phyloP scores from a whole-genome alignment of 2,888 invertebrate genomes.

The Geotrupes spiniger region DNA sequence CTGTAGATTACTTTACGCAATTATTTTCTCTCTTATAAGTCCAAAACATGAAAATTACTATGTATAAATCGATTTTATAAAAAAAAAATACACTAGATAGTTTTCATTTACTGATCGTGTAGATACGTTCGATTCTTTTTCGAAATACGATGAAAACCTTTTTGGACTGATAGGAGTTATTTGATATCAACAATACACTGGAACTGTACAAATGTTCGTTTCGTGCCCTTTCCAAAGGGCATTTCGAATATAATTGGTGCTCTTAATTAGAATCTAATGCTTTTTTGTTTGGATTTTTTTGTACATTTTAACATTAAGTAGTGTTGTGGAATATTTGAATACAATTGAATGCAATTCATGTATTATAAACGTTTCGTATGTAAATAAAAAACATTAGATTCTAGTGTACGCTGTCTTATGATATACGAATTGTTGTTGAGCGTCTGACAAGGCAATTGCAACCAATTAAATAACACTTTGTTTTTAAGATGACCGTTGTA shows the following conservation, averaged over 20 bases:
- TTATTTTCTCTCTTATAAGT: conserved; percentile 26
- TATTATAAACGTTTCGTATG: background rate
- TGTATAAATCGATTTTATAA: conserved; percentile 28
- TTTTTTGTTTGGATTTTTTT: no score
- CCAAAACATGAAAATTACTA: conserved; percentile 20
- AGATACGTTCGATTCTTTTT: conserved; percentile 13
- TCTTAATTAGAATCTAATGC: no score
- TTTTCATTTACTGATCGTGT: conserved; percentile 17
- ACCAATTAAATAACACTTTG: background rate
- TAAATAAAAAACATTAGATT: conserved; percentile 1
- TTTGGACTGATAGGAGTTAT: conserved; percentile 39
- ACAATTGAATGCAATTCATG: no score
- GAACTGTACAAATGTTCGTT: conserved; percentile 37
- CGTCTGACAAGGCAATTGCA: no score
- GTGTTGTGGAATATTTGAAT: no score
- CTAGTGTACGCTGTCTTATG: conserved; percentile 8
- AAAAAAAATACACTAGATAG: conserved; percentile 16
- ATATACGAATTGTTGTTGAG: conserved; percentile 6
- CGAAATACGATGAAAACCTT: conserved; percentile 23
- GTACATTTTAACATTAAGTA: no score
- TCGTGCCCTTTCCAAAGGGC: conserved; percentile 2
- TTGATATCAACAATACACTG: conserved; percentile 38
- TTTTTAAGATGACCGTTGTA: conserved; percentile 39
- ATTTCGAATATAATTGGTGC: no score
- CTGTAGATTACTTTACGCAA: conserved; percentile 35